Percentiles rank a stretch among this genome's conserved stretches.
Evolutionary conservation across 2,888 invertebrate genomes (phyloP).

Genomic region (Gisinianus flammeolus): DNA sequence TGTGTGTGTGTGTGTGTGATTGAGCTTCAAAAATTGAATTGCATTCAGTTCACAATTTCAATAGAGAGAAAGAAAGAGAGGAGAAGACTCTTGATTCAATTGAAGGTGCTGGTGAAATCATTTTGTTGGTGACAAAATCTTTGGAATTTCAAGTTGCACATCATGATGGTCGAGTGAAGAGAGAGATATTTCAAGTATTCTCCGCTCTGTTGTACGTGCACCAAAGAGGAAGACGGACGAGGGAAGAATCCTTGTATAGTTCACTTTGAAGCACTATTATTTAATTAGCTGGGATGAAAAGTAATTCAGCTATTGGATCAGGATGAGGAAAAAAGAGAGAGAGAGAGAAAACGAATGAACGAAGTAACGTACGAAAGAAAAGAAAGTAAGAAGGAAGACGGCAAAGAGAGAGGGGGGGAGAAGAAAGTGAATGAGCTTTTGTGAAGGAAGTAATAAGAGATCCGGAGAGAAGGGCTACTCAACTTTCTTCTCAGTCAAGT

Average conservation of each 20-base stretch:
- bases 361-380: not conserved
- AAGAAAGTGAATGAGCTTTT: not conserved
- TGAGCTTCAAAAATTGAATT: not conserved
- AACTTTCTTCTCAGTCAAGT: conserved; percentile 1
- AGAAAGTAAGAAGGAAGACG: not conserved
- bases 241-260: not conserved
- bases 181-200: not conserved
- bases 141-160: not conserved
- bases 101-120: not conserved
- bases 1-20: not conserved
- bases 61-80: not conserved
- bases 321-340: not conserved
- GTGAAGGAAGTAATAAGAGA: not conserved
- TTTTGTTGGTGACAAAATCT: not conserved
- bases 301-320: conserved; percentile 8
- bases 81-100: too few relatives aligned
- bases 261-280: not conserved
- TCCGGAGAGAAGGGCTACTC: conserved; percentile 4
- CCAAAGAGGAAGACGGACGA: not conserved
- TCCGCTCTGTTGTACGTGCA: not conserved
- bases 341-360: not conserved
- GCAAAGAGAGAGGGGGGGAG: not conserved
- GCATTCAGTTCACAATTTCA: not conserved
- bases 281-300: conserved; percentile 8
- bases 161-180: not conserved